Conservation (phyloP, 1,140 invertebrate genomes). For the Orchestia grillus region DNA sequence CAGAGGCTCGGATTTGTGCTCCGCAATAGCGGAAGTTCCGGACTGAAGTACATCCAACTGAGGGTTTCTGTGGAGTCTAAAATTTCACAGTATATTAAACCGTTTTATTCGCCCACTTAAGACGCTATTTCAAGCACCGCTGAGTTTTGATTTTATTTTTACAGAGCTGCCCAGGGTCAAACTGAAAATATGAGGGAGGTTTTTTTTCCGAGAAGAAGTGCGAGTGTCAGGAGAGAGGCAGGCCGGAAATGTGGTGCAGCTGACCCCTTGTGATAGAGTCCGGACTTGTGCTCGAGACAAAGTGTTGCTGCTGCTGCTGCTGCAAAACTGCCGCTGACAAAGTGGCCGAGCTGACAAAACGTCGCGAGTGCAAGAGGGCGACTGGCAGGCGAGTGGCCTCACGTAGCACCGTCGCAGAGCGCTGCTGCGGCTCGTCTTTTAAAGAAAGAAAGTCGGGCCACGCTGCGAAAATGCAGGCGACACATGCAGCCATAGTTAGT, state of each 20-base stretch:
- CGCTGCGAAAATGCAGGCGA: neutral
- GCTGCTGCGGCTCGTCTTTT: neutral
- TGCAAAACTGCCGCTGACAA: neutral
- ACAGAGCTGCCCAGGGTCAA: neutral
- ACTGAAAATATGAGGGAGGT: neutral
- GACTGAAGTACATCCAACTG: neutral
- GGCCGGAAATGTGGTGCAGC: slow-evolving; percentile 16
- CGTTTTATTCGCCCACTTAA: neutral
- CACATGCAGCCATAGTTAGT: too few species aligned
- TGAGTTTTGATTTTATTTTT: slow-evolving; percentile 5
- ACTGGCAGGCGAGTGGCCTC: neutral
- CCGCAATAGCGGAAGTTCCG: neutral
- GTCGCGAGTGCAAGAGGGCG: slow-evolving; percentile 23
- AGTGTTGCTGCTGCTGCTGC: slow-evolving; percentile 2
- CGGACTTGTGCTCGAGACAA: neutral
- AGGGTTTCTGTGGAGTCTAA: neutral
- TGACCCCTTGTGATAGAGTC: slow-evolving; percentile 26
- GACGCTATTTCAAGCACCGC: slow-evolving; percentile 24
- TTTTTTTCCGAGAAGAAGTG: neutral
- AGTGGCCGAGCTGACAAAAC: slow-evolving; percentile 29
- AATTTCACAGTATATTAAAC: slow-evolving; percentile 3
- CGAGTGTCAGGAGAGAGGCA: slow-evolving; percentile 14
- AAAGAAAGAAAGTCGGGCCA: neutral
- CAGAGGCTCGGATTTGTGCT: neutral
- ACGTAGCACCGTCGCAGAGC: neutral